Evolutionary conservation across 1,140 invertebrate species (phyloP), one percentile per base, ranked within the genome.

Genomic region (Muscidifurax raptorellus): DNA sequence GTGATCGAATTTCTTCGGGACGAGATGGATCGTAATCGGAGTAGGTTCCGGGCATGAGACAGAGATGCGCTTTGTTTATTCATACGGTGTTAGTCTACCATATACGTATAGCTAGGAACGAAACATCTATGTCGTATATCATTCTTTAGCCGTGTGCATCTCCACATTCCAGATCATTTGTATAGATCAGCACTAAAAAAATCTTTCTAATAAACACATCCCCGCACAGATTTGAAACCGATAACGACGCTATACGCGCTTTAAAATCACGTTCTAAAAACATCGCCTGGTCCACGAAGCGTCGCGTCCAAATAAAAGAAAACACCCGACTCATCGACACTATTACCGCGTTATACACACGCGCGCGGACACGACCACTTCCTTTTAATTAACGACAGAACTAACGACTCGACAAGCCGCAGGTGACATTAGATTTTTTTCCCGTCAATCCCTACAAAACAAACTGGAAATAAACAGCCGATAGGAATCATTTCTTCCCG

Each of bases 381-480:
- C 30, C 64, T 81, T 81, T 81, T 80, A 85, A 85, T 85, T 85
- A 85, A 85, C 18, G 77, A 64, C 27, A 64, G 66, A 27, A 84
- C 30, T 83, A 52, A 44, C 25, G 75, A 22, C 25, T n/a, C 52
- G 52, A 0, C 22, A 7, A 32, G 32, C 59, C n/a, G 47, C 79
- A 13, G 40, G 12, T 59, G 75, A 78, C 64, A 28, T 71, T 69
- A 77, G 44, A 83, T 69, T 77, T 83, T 77, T 67, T 32, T 10
- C 28, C 13, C 47, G 27, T 59, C 15, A 82, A 76, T 66, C 72
- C 15, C 15, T 36, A 71, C 15, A 71, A 83, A 52, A 78, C 32
- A 32, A 83, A 77, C 59, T 44, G 25, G 59, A 67, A 83, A 71
- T 47, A 69, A 74, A 52, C 3, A 28, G 27, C 36, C 71, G 77